Conservation (phyloP, 2,888 invertebrate species). For the Agrilus cyanescens region DNA sequence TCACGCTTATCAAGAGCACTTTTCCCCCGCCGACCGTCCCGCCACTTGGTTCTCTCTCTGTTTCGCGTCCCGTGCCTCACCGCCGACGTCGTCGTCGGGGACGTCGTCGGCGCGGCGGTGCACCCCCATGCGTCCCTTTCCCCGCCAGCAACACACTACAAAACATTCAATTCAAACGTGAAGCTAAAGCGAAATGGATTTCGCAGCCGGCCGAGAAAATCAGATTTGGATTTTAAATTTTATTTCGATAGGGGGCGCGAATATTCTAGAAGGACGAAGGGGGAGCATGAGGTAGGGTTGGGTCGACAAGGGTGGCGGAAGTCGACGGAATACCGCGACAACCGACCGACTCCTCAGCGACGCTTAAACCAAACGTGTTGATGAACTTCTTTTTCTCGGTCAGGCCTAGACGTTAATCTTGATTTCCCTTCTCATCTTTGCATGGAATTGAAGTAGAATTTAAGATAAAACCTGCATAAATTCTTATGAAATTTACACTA, state of each 20-base stretch:
- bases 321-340: no score
- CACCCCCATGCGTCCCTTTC: constrained; percentile 21
- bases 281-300: no score
- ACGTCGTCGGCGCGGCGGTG: constrained; percentile 16
- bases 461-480: no score
- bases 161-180: constrained; percentile 49
- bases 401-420: no score
- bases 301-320: no score
- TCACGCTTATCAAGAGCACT: constrained; percentile 51
- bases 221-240: constrained; percentile 39
- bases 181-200: constrained; percentile 49
- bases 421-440: no score
- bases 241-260: constrained; percentile 26
- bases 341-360: no score
- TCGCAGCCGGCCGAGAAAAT: constrained; percentile 39
- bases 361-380: no score
- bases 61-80: constrained; percentile 34
- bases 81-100: constrained; percentile 34
- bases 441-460: no score
- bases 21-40: constrained; percentile 27
- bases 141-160: constrained; percentile 33
- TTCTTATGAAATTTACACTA: no score
- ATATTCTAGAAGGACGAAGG: constrained; percentile 17
- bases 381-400: no score
- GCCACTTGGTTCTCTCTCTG: constrained; percentile 16